Evolutionary conservation across 2,888 invertebrate species (phyloP), one percentile per base, ranked within the genome.

Genomic region (Cephonodes hylas): DNA sequence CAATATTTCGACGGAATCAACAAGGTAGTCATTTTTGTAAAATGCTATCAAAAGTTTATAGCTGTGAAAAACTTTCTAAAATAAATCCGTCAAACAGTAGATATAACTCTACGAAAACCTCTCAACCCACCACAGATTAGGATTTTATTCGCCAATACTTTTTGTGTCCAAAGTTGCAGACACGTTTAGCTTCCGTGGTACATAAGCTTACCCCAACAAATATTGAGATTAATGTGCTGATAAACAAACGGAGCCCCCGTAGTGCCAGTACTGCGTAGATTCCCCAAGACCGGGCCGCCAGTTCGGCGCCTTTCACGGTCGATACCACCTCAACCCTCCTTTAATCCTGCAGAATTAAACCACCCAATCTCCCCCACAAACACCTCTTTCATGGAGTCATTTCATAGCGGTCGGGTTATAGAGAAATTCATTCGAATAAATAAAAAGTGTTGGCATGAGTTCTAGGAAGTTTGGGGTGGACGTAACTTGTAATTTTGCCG

Each of bases 241-340:
- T 59, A 60, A 46, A 61, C 61, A 64, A 64, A 65, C 62, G 63
- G 57, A 44, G 15, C 63, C 38, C 31, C 53, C 48, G 25, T 60
- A 18, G 48, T 53, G 48, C 31, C 48, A 60, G 38, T 25, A 27
- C 42, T 18, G 48, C 48, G 42, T 38, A 61, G 61, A 34, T 45
- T 72, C 64, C 68, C 71, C 68, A 66, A 70, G 64, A 61, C 71
- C 64, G 65, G 70, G 74, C 73, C 74, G 85, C 74, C 85, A 68
- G 64, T 25, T 64, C 66, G 85, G 84, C 85, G 85, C 83, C 84
- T 67, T 34, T 3, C 27, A 25, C 80, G 84, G 78, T 85, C 85
- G 85, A 85, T 85, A 84, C 38, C 22, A 42, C 72, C 66, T 27
- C 70, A 70, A 72, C 74, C 71, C 72, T 70, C 66, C 60, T 27